Percentiles rank a stretch among this genome's conserved stretches.
These are phyloP conservation scores for Rhagonycha fulva DNA, from an alignment of 2,888 invertebrate genomes.

Conservation along the genomic window DNA sequence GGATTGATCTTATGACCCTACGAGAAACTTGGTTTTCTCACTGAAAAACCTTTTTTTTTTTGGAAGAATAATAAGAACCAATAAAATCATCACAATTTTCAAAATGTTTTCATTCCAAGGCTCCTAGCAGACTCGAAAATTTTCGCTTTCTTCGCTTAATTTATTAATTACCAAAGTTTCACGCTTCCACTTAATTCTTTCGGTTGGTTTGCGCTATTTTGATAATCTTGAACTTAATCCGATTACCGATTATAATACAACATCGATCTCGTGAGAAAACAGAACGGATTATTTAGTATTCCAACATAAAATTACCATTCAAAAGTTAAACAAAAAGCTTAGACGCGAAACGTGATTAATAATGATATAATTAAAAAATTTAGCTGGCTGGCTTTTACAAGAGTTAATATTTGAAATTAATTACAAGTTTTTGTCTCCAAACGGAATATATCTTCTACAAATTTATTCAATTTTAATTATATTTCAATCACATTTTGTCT, in stretches of 20 bases:
- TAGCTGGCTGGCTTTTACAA: neutral
- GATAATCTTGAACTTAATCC: neutral
- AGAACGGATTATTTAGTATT: neutral
- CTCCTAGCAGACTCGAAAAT: too few species aligned
- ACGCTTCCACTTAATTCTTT: too few species aligned
- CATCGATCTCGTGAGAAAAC: neutral
- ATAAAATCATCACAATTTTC: too few species aligned
- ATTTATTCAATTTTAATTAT: neutral
- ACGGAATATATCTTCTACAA: neutral
- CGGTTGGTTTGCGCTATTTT: neutral
- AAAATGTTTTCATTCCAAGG: too few species aligned
- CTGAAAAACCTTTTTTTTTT: too few species aligned
- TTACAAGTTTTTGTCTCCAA: neutral
- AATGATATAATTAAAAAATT: neutral
- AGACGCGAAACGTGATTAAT: neutral
- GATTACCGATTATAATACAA: neutral
- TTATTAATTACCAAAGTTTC: too few species aligned
- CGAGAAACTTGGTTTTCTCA: too few species aligned
- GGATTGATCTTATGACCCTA: too few species aligned
- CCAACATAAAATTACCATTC: neutral
- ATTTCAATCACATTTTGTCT: neutral
- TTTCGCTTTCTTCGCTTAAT: too few species aligned
- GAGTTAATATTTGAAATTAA: neutral
- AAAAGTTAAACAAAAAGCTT: neutral
- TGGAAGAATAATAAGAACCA: too few species aligned